Evolutionary conservation across 2,888 invertebrate genomes (phyloP).

Genomic region (Epinotia nisella): DNA sequence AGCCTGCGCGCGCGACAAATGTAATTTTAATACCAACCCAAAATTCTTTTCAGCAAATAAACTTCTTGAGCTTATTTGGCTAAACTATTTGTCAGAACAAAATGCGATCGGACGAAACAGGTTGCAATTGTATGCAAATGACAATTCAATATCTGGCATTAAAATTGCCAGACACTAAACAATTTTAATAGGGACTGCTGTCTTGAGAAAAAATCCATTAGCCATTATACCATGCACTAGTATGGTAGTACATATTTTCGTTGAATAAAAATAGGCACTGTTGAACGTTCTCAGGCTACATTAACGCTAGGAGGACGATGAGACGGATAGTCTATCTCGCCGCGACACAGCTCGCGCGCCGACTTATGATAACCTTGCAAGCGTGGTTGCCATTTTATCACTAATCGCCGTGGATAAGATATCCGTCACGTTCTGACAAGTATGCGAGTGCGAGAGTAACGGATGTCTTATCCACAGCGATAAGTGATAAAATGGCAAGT

Average conservation of each 20-base stretch:
- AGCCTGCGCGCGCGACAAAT: not conserved
- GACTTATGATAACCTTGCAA: too few relatives aligned
- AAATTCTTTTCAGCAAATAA: not conserved
- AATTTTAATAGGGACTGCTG: conserved; percentile 1
- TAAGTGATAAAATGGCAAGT: too few relatives aligned
- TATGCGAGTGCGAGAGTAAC: too few relatives aligned
- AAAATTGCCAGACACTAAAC: conserved; percentile 21
- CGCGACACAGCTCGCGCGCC: too few relatives aligned
- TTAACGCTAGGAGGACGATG: too few relatives aligned
- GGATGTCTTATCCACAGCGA: too few relatives aligned
- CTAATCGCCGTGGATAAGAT: too few relatives aligned
- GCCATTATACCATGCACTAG: not conserved
- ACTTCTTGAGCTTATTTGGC: conserved; percentile 8
- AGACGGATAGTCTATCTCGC: too few relatives aligned
- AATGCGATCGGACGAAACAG: conserved; percentile 5
- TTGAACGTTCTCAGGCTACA: not conserved
- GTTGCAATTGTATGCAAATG: conserved; percentile 24
- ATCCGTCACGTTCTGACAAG: too few relatives aligned
- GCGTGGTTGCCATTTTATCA: too few relatives aligned
- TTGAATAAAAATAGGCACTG: not conserved
- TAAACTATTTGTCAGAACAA: too few relatives aligned
- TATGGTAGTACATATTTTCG: conserved; percentile 16
- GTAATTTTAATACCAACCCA: not conserved
- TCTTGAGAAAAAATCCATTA: not conserved
- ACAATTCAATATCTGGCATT: conserved; percentile 9